Conservation (phyloP, 1,140 invertebrate species). For the Diuraphis noxia region DNA sequence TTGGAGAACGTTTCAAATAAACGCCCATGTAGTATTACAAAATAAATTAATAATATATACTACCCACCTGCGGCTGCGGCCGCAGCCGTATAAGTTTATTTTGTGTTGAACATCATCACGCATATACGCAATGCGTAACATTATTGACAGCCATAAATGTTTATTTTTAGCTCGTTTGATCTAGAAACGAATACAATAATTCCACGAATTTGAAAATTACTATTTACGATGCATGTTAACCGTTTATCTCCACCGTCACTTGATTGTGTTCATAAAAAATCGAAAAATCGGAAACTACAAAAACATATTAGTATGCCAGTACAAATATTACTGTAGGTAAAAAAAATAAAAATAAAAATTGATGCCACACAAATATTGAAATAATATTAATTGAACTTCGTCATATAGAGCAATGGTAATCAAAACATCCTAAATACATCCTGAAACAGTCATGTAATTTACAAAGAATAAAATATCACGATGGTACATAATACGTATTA, state of each 20-base stretch:
- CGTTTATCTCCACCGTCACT: neutral
- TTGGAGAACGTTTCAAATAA: neutral
- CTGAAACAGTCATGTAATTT: neutral
- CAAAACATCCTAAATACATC: neutral
- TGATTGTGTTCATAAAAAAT: neutral
- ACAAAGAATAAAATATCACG: neutral
- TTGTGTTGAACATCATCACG: neutral
- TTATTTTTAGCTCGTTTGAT: neutral
- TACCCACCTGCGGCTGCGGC: too few species aligned
- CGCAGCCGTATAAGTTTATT: neutral
- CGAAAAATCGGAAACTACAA: neutral
- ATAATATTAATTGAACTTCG: neutral
- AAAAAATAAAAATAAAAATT: neutral
- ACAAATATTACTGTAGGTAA: too few species aligned
- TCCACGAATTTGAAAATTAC: too few species aligned
- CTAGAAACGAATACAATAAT: neutral
- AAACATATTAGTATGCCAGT: neutral
- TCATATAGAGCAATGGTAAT: neutral
- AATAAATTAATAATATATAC: neutral
- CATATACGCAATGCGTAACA: neutral
- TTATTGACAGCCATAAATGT: neutral
- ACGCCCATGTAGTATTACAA: neutral
- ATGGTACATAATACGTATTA: neutral
- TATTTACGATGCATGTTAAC: too few species aligned
- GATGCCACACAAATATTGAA: neutral